Percentiles rank a stretch among this genome's conserved stretches.
These are phyloP conservation scores for Malacosoma neustria DNA, from an alignment of 2,888 invertebrate species.

Conservation along the genomic window DNA sequence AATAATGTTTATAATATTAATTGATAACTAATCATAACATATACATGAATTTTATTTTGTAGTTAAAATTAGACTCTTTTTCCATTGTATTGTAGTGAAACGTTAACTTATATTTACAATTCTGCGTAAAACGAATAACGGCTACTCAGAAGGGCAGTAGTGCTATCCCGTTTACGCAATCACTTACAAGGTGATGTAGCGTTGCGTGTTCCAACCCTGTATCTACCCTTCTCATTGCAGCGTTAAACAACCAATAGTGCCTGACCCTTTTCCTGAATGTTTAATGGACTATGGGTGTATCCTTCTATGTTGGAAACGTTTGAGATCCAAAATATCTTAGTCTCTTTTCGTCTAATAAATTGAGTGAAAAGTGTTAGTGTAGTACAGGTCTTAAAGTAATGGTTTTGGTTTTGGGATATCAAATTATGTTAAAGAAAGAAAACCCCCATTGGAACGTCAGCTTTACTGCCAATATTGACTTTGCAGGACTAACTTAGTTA, in stretches of 20 bases:
- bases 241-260: slow-evolving; percentile 33
- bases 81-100: no score
- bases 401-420: slow-evolving; percentile 64
- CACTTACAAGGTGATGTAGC: slow-evolving; percentile 35
- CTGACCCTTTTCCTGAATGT: slow-evolving; percentile 17
- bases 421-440: slow-evolving; percentile 63
- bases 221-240: slow-evolving; percentile 59
- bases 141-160: slow-evolving; percentile 25
- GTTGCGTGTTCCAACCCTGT: slow-evolving; percentile 47
- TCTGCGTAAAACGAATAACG: slow-evolving; percentile 32
- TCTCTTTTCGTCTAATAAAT: not conserved
- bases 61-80: no score
- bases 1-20: no score
- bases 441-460: slow-evolving; percentile 57
- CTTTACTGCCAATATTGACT: slow-evolving; percentile 72
- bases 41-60: no score
- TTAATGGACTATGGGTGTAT: not conserved
- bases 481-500: slow-evolving; percentile 54
- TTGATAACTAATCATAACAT: no score
- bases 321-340: not conserved
- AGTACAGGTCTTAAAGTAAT: slow-evolving; percentile 6
- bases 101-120: no score
- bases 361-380: not conserved
- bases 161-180: slow-evolving; percentile 33
- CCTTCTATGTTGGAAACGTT: not conserved